These are phyloP conservation scores for Synaphobranchus kaupii DNA, from an alignment of 2,797 vertebrate genomes.

Conservation along the genomic window DNA sequence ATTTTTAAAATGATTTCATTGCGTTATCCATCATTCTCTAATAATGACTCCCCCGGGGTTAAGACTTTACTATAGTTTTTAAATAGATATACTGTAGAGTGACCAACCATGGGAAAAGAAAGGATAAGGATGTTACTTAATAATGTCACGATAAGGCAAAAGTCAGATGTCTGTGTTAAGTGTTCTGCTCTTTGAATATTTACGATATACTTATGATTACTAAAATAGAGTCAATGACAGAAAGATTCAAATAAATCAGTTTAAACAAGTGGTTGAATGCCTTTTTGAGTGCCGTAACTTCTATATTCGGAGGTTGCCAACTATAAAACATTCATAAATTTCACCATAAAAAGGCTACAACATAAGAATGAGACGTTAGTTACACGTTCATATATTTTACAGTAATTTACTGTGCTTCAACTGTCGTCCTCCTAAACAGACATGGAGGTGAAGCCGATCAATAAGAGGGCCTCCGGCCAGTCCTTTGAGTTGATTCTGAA, in stretches of 20 bases:
- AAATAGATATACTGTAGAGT: too few species aligned
- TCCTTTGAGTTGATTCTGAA: constrained; percentile 90
- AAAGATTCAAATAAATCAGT: background rate
- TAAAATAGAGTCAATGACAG: background rate
- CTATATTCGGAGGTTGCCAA: background rate
- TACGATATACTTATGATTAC: too few species aligned
- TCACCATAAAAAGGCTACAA: background rate
- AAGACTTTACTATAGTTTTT: too few species aligned
- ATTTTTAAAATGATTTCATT: too few species aligned
- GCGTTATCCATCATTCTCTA: too few species aligned
- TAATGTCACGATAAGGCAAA: background rate
- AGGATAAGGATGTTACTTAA: background rate
- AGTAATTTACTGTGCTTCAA: background rate
- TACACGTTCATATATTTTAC: background rate
- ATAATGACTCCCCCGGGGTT: too few species aligned
- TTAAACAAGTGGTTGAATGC: background rate
- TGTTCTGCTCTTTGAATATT: background rate
- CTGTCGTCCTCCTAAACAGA: constrained; percentile 62
- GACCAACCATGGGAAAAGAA: background rate
- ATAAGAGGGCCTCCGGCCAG: constrained; percentile 87
- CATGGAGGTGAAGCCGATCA: constrained; percentile 87
- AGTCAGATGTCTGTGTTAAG: background rate
- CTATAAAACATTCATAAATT: background rate
- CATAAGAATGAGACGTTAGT: background rate
- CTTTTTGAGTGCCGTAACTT: background rate